These are phyloP conservation scores for Drosophila prostipennis DNA, from an alignment of 2,888 invertebrate genomes.

Conservation along the genomic window DNA sequence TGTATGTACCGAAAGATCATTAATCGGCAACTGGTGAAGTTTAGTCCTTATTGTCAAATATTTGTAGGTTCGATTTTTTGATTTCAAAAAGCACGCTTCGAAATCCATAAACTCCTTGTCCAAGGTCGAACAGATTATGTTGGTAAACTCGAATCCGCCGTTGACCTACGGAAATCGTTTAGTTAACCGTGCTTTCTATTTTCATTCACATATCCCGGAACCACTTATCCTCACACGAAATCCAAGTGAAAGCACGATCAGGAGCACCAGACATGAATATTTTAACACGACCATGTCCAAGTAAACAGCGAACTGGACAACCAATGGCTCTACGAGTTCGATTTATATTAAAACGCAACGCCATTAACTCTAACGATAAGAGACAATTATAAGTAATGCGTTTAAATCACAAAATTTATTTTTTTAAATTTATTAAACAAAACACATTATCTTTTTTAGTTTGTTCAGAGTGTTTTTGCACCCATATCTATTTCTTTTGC, in stretches of 20 bases:
- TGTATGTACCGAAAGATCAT: not conserved
- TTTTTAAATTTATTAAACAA: too few relatives aligned
- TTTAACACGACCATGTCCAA: too few relatives aligned
- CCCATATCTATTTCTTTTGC: too few relatives aligned
- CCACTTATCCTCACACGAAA: not conserved
- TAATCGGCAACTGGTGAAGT: not conserved
- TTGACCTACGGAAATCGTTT: not conserved
- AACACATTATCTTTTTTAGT: too few relatives aligned
- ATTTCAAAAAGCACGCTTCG: conserved; percentile 14
- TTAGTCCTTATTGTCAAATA: conserved; percentile 8
- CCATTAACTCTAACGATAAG: too few relatives aligned
- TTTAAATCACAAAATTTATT: too few relatives aligned
- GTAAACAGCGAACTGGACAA: too few relatives aligned
- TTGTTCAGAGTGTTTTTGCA: too few relatives aligned
- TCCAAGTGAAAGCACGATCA: not conserved
- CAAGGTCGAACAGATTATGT: conserved; percentile 6
- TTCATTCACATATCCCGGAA: not conserved
- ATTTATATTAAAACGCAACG: too few relatives aligned
- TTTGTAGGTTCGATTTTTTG: conserved; percentile 12
- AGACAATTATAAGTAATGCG: too few relatives aligned
- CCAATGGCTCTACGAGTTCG: too few relatives aligned
- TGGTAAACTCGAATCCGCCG: conserved; percentile 14
- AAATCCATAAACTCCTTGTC: not conserved
- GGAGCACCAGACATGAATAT: too few relatives aligned
- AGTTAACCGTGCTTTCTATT: not conserved